Evolutionary conservation across 1,140 invertebrate genomes (phyloP).

Genomic region (Grapholita molesta): DNA sequence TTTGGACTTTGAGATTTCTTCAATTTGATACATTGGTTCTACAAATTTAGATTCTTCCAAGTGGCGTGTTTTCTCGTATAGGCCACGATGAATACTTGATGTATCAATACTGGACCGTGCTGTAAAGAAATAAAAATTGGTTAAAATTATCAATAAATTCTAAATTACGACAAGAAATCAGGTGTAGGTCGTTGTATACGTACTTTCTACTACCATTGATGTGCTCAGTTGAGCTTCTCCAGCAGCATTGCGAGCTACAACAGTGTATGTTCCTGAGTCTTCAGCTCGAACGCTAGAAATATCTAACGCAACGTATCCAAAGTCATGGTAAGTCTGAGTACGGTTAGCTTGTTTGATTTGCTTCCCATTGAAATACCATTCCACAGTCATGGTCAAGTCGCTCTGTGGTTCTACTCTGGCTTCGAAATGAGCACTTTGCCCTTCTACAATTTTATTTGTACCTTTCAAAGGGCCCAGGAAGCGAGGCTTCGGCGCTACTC

Average conservation of each 20-base stretch:
- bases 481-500: conserved; percentile 87
- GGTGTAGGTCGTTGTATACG: conserved; percentile 64
- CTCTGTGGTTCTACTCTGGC: conserved; percentile 95
- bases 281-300: conserved; percentile 92
- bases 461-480: conserved; percentile 93
- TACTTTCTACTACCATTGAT: conserved; percentile 92
- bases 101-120: conserved; percentile 92
- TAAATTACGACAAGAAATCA: background rate
- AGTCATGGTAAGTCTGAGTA: conserved; percentile 96
- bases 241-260: conserved; percentile 91
- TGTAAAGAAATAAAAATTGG: conserved; percentile 65
- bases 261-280: conserved; percentile 92
- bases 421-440: conserved; percentile 97
- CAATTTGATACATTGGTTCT: conserved; percentile 92
- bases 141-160: background rate
- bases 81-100: conserved; percentile 89
- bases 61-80: conserved; percentile 92
- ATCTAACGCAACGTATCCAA: conserved; percentile 96
- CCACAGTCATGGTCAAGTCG: conserved; percentile 91
- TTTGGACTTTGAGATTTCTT: conserved; percentile 96
- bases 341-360: conserved; percentile 90
- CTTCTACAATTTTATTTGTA: conserved; percentile 96
- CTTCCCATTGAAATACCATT: conserved; percentile 95
- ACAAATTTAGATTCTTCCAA: conserved; percentile 92
- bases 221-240: conserved; percentile 91